These are phyloP conservation scores for Cephus nigrinus DNA, from an alignment of 2,888 invertebrate species.

Conservation along the genomic window DNA sequence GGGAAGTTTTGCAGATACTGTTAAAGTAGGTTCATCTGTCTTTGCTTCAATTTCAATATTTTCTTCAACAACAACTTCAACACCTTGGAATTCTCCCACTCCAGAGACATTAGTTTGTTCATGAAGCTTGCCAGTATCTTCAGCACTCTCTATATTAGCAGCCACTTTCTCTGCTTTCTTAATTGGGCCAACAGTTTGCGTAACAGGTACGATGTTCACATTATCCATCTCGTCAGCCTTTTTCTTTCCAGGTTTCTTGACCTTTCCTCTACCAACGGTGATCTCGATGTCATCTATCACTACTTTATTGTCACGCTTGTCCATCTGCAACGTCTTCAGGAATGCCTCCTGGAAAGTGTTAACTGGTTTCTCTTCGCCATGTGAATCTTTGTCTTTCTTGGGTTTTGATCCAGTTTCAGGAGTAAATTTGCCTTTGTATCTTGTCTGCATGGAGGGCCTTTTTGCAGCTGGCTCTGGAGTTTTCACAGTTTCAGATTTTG, in stretches of 20 bases:
- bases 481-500: slow-evolving; percentile 9
- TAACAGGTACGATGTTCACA: slow-evolving; percentile 11
- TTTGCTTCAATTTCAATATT: slow-evolving; percentile 36
- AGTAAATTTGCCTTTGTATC: slow-evolving; percentile 43
- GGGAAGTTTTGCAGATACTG: slow-evolving; percentile 17
- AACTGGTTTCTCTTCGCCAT: slow-evolving; percentile 42
- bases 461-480: slow-evolving; percentile 2
- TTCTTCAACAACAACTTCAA: slow-evolving; percentile 44
- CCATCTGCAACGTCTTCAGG: slow-evolving; percentile 52
- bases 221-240: slow-evolving; percentile 26
- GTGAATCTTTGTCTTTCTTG: slow-evolving; percentile 38
- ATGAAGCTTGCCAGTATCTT: slow-evolving; percentile 21
- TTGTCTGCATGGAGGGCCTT: slow-evolving; percentile 31
- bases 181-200: slow-evolving; percentile 3
- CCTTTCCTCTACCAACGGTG: slow-evolving; percentile 27
- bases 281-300: slow-evolving; percentile 27
- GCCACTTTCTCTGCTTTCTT: slow-evolving; percentile 4
- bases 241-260: slow-evolving; percentile 34
- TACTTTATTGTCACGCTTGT: slow-evolving; percentile 39
- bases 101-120: slow-evolving; percentile 29
- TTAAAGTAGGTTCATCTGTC: slow-evolving; percentile 17
- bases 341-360: slow-evolving; percentile 57
- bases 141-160: slow-evolving; percentile 11
- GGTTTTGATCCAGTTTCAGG: slow-evolving; percentile 42
- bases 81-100: slow-evolving; percentile 40